phyloP scores from a whole-genome alignment of 2,888 invertebrate genomes.

The Agelastica alni region DNA sequence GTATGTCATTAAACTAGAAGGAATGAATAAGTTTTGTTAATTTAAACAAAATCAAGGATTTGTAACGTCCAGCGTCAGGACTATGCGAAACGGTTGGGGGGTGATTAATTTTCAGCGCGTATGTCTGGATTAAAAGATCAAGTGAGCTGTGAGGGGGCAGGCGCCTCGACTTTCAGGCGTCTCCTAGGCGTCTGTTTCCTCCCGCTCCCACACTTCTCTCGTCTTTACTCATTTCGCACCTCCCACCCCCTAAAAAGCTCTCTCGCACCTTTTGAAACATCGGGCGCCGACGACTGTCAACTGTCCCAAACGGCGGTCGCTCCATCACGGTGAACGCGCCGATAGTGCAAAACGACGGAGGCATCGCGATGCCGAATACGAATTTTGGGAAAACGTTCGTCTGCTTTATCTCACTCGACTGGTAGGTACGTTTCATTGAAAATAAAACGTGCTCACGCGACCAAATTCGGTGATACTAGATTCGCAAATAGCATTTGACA shows the following conservation, averaged over 20 bases:
- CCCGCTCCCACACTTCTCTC: conserved; percentile 43
- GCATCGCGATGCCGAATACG: conserved; percentile 7
- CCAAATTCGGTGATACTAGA: too few relatives aligned
- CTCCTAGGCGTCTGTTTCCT: conserved; percentile 50
- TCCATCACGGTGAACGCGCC: conserved; percentile 36
- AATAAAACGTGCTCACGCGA: too few relatives aligned
- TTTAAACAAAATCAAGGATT: too few relatives aligned
- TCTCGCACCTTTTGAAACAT: conserved; percentile 39
- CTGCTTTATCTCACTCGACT: too few relatives aligned
- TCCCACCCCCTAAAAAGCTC: conserved; percentile 30
- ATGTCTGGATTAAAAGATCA: conserved; percentile 58
- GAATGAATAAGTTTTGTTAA: too few relatives aligned
- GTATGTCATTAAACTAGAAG: too few relatives aligned
- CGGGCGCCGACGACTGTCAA: conserved; percentile 42
- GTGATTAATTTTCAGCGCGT: conserved; percentile 58
- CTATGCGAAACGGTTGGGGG: conserved; percentile 39
- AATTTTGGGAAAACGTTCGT: neutral
- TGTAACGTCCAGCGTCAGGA: conserved; percentile 13
- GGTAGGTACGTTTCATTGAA: too few relatives aligned
- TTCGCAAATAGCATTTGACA: too few relatives aligned
- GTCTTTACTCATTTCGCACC: conserved; percentile 25
- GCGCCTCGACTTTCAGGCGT: conserved; percentile 56
- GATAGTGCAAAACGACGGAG: neutral
- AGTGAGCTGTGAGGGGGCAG: conserved; percentile 55
- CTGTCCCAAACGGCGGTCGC: conserved; percentile 35